phyloP scores from a whole-genome alignment of 2,113 vertebrate species.

The Maccullochella peelii region DNA sequence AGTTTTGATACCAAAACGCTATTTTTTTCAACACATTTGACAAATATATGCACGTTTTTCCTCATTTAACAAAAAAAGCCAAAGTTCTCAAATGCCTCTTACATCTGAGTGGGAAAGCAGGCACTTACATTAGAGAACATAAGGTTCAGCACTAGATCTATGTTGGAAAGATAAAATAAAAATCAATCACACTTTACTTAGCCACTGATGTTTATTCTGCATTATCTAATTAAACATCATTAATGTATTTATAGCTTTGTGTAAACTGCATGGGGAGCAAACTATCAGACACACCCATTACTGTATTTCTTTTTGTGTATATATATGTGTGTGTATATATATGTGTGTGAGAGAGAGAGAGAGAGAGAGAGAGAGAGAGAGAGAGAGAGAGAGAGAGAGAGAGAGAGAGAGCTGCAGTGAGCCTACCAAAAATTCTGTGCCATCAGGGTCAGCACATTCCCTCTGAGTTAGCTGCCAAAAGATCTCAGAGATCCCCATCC shows the following conservation, averaged over 20 bases:
- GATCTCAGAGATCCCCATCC: slow-evolving; percentile 63
- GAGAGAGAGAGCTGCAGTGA: slow-evolving; percentile 33
- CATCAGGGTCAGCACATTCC: slow-evolving; percentile 67
- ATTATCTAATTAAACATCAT: slow-evolving; percentile 41
- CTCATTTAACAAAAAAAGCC: background rate
- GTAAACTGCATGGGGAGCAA: slow-evolving; percentile 9
- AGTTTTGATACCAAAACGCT: background rate
- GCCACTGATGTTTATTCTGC: slow-evolving; percentile 5
- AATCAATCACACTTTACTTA: slow-evolving; percentile 20
- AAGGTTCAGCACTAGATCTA: background rate
- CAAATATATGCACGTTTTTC: background rate
- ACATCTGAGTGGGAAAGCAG: background rate
- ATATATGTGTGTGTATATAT: background rate
- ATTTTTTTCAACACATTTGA: background rate
- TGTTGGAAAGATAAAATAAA: background rate
- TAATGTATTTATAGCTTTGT: background rate
- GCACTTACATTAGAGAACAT: background rate
- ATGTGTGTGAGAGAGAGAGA: background rate
- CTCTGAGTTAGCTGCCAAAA: slow-evolving; percentile 54
- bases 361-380: slow-evolving; percentile 13
- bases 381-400: slow-evolving; percentile 19
- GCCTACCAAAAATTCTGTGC: slow-evolving; percentile 46
- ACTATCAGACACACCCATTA: slow-evolving; percentile 54
- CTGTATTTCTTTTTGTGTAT: slow-evolving; percentile 23
- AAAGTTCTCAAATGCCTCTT: background rate